Conservation (phyloP, 2,113 vertebrate genomes). For the Lasiurus borealis region DNA sequence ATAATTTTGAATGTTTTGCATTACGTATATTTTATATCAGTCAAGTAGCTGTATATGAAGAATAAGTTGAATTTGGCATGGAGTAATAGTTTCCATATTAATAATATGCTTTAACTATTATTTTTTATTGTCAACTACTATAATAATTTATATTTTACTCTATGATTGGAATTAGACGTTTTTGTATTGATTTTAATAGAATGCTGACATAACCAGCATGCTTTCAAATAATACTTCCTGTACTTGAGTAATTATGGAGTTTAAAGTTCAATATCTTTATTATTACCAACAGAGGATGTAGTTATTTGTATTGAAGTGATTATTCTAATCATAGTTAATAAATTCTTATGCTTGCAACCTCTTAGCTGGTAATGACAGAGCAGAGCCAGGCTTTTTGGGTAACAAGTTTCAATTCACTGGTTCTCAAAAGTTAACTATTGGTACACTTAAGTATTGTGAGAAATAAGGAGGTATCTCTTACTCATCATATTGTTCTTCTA, state of each 20-base stretch:
- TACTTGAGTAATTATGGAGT: slow-evolving; percentile 2
- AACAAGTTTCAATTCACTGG: not conserved
- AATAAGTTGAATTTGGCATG: not conserved
- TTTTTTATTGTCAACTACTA: not conserved
- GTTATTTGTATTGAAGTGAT: not conserved
- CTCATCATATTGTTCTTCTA: not conserved
- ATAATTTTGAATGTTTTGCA: slow-evolving; percentile 21
- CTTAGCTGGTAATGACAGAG: not conserved
- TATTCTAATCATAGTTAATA: not conserved
- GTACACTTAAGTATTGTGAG: not conserved
- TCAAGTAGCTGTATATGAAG: not conserved
- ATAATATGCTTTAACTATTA: not conserved
- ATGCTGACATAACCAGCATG: not conserved
- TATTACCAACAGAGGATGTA: not conserved
- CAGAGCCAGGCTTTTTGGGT: not conserved
- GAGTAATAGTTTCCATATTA: not conserved
- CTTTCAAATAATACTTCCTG: slow-evolving; percentile 36
- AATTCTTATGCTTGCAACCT: not conserved
- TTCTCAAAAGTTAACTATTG: not conserved
- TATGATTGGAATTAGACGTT: slow-evolving; percentile 31
- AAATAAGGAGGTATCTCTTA: not conserved
- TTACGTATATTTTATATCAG: not conserved
- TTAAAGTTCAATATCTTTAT: slow-evolving; percentile 21
- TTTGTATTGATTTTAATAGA: slow-evolving; percentile 20
- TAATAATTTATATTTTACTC: not conserved